phyloP scores from a whole-genome alignment of 2,113 vertebrate genomes.

The Ochotona curzoniae region DNA sequence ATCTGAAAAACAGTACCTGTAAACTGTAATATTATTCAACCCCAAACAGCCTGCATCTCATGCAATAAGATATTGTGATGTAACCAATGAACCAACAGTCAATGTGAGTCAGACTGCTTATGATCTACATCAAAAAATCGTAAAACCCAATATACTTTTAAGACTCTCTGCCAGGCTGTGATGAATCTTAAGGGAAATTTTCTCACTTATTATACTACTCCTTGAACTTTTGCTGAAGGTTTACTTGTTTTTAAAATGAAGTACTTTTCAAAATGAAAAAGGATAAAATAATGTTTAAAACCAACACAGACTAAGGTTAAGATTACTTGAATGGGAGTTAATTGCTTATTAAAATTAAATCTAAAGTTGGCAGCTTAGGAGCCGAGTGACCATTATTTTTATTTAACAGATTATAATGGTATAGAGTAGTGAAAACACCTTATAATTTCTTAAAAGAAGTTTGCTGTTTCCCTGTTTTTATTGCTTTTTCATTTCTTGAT shows the following conservation, averaged over 20 bases:
- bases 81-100: too few species aligned
- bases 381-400: neutral
- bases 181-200: neutral
- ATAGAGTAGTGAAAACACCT: neutral
- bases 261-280: neutral
- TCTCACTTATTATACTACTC: constrained; percentile 26
- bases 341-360: constrained; percentile 16
- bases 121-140: too few species aligned
- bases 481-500: neutral
- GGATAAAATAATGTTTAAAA: neutral
- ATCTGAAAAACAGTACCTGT: too few species aligned
- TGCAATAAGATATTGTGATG: too few species aligned
- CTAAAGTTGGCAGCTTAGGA: neutral
- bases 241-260: constrained; percentile 16
- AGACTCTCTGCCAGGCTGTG: too few species aligned
- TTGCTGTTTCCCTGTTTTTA: neutral
- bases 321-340: neutral
- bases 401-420: neutral
- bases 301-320: neutral
- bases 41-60: too few species aligned
- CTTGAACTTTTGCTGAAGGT: neutral
- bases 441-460: neutral
- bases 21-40: too few species aligned
- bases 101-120: too few species aligned
- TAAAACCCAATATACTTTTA: too few species aligned